Base-by-base conservation (phyloP, 2,888 invertebrate species). In the Rhorus exstirpatorius region DNA sequence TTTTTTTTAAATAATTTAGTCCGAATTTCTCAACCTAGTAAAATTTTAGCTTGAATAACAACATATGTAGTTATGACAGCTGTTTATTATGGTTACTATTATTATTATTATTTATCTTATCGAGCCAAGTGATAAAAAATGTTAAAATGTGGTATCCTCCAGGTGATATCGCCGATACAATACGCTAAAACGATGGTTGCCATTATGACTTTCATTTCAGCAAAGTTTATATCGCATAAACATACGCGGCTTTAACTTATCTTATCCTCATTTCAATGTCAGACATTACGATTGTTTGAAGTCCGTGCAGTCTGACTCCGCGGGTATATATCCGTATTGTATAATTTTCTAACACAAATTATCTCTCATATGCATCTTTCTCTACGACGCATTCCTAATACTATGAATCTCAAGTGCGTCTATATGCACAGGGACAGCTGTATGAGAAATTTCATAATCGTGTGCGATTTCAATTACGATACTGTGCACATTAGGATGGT, bases 201-300 rank as follows among this genome's bases (percentile, higher is more conserved):
- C 51, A 79, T 74, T 67, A 46, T 60, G 60, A 24, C 21, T 46
- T 41, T 51, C 51, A 51, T 41, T 63, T 8, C 51, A 63, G 8
- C 41, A 49, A 21, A 38, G 21, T 38, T 38, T 8, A 2, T 53
- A 14, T 10, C 26, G 19, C n/a, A 17, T 31, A 17, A 14, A n/a
- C 8, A 31, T 12, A 7, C 10, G 14, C 44, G 17, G 10, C 51
- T 12, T 10, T 14, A 6, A 58, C 49, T 65, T 12, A 24, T 55
- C 60, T 68, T 53, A 61, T 72, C 24, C 58, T 61, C 24, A 1
- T 60, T 72, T 61, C 67, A 72, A 72, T 68, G 61, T 68, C 55
- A 65, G 1, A 51, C 17, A 68, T 51, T 51, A n/a, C 21, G 6
- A 21, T 24, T 44, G 21, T 61, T 55, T 44, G 14, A 21, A 44